Conservation (phyloP, 1,140 invertebrate genomes). For the Ganaspis sp. region DNA sequence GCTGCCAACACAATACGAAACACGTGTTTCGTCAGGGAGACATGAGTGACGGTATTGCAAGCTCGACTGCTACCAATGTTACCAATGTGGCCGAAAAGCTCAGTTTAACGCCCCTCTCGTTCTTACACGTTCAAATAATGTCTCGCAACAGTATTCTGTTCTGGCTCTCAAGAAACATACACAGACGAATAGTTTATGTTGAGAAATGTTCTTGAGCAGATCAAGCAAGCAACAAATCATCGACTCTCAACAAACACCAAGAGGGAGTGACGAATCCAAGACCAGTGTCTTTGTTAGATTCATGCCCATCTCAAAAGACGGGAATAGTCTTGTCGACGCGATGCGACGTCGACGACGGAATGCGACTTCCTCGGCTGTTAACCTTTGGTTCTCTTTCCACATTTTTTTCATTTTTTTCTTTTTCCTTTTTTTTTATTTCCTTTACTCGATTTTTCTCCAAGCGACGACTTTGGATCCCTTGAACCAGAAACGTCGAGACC, state of each 20-base stretch:
- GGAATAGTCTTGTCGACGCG: conserved; percentile 66
- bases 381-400: conserved; percentile 42
- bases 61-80: conserved; percentile 9
- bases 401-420: conserved; percentile 28
- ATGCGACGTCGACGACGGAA: conserved; percentile 53
- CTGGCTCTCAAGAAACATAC: conserved; percentile 5
- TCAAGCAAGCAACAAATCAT: conserved; percentile 73
- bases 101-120: conserved; percentile 62
- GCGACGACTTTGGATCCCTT: conserved; percentile 43
- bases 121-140: conserved; percentile 61
- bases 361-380: conserved; percentile 52
- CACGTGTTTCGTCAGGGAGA: conserved; percentile 49
- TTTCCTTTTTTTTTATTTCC: conserved; percentile 40
- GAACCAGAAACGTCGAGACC: conserved; percentile 43
- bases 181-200: conserved; percentile 48
- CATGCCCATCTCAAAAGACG: conserved; percentile 53
- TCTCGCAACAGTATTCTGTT: conserved; percentile 19
- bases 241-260: conserved; percentile 55
- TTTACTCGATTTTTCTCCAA: conserved; percentile 37
- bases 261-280: conserved; percentile 55
- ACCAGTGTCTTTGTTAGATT: conserved; percentile 45
- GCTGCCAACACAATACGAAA: conserved; percentile 44
- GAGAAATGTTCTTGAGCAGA: conserved; percentile 57
- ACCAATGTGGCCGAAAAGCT: conserved; percentile 42
- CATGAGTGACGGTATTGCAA: conserved; percentile 31